Evolutionary conservation across 30 jellyfish, hydroid and myxozoan species (phyloP).

Genomic region (Turritopsis dohrnii): DNA sequence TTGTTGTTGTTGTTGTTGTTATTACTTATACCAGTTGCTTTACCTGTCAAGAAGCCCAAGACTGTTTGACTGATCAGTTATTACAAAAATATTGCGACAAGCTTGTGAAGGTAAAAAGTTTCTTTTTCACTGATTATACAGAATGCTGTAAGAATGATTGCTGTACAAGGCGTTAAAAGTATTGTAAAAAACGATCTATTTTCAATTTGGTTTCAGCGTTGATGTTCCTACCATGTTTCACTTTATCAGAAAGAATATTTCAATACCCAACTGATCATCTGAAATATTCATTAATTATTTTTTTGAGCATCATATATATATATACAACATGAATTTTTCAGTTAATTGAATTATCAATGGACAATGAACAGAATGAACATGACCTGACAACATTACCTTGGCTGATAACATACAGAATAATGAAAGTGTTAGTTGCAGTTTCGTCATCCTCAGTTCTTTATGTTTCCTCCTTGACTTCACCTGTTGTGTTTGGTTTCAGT

Average conservation of each 20-base stretch:
- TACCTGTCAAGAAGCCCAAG: neutral
- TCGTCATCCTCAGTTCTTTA: neutral
- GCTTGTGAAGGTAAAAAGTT: neutral
- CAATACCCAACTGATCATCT: no score
- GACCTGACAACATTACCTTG: conserved; percentile 77
- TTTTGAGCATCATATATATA: no score
- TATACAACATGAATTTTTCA: no score
- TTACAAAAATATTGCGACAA: conserved; percentile 15
- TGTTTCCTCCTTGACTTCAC: no score
- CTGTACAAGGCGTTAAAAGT: no score
- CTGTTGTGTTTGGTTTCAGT: no score
- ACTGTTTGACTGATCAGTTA: neutral
- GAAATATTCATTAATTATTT: no score
- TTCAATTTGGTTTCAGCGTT: no score
- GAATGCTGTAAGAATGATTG: neutral
- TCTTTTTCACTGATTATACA: neutral
- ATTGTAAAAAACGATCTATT: no score
- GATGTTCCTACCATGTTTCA: no score
- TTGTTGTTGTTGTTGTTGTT: neutral
- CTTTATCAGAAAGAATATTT: no score
- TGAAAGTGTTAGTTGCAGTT: conserved; percentile 36
- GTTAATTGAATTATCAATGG: conserved; percentile 82
- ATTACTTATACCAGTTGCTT: neutral
- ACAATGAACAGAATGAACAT: conserved; percentile 44
- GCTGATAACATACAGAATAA: conserved; percentile 59